Base-by-base conservation (phyloP, 2,888 invertebrate genomes). In the Ophonus ardosiacus region DNA sequence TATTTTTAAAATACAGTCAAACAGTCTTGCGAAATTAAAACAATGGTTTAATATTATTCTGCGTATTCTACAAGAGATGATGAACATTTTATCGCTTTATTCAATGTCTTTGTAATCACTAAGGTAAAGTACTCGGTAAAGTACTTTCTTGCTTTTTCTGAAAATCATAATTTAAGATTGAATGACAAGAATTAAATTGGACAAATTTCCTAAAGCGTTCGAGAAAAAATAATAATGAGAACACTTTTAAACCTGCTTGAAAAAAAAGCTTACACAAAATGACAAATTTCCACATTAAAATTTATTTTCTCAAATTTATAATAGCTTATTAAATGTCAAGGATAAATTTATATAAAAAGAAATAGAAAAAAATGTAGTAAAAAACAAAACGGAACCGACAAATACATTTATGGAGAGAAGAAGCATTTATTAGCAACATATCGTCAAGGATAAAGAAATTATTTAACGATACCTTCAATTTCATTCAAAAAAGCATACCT, bases 291-390 rank as follows among this genome's bases (percentile, higher is more conserved):
- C 15, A 15, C 68, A 68, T 38, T 24, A 7, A 68, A 63, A 63
- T 63, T 18, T 63, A 38, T 68, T 38, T 68, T 38, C 68, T 31
- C 68, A 68, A 31, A 68, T 68, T 68, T 68, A 68, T 68, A 68
- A 38, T 13, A 68, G 31, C 31, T 63, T 63, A 63, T 63, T 68
- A 68, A 68, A 68, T 68, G 68, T 68, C 68, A 68, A 68, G 68
- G 68, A 38, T 24, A 63, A 61, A 13, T 17, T 24, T 13, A 63
- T 7, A 63, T 3, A 24, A 63, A 63, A 63, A 4, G 17, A 4
- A 1, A 15, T 8, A 61, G 59, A 61, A 63, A 63, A 61, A 63
- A 63, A 10, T 63, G 18, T 18, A 59, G 18, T 8, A 59, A 59
- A 59, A 59, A 59, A 15, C 0, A 59, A n/a, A 59, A n/a, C 18